Evolutionary conservation across 2,888 invertebrate genomes (phyloP), one percentile per base, ranked within the genome.

Genomic region (Pristionchus japonicus): DNA sequence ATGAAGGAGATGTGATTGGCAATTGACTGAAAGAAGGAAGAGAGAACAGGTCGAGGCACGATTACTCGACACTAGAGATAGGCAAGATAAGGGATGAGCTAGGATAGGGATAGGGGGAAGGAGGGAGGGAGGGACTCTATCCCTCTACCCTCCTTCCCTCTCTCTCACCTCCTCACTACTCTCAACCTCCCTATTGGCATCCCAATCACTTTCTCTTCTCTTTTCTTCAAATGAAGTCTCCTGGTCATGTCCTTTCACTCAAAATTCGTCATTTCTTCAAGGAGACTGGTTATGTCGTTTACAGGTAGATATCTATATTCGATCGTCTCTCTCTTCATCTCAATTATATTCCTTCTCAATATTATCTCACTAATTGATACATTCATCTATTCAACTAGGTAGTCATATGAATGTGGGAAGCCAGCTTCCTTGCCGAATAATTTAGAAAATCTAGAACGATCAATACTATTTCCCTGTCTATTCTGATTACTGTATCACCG

Each of bases 261-360:
- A 89, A 90, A 80, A 92, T 92, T 88, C 89, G 91, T 34, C 89
- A 89, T 57, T 92, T 92, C 89, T 92, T 92, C 88, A 89, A 90
- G 61, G 80, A 88, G 84, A 91, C 90, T 20, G 92, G 92, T 57
- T 88, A 90, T 37, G 88, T 90, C 52, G 91, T 91, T n/a, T 91
- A 91, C 89, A 91, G 91, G 92, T 92, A 37, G 1, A 49, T 49
- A 49, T 49, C 49, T 49, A 49, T 49, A 49, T 49, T n/a, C n/a
- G n/a, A n/a, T n/a, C 49, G 49, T 74, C 11, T 7, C 13, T 34
- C 43, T 23, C 43, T 77, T 43, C 4, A 43, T 40, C 43, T 77
- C n/a, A n/a, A 43, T 37, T 7, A 43, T 77, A 1, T n/a, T 61
- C 15, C 20, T n/a, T n/a, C n/a, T n/a, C n/a, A n/a, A n/a, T n/a